phyloP scores from a whole-genome alignment of 2,113 vertebrate genomes.

The Procavia capensis region DNA sequence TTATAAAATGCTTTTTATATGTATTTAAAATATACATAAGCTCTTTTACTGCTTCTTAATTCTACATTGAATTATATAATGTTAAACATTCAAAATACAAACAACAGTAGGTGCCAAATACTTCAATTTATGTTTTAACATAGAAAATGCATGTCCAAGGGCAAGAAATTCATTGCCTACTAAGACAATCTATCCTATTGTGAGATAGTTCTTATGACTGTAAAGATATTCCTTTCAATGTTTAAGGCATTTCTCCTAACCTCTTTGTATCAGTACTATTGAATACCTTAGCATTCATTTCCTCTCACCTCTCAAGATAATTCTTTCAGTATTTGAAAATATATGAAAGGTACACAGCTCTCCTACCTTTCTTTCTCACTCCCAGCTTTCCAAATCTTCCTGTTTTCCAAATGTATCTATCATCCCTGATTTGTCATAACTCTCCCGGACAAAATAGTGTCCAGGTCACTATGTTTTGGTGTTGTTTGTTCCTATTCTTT shows the following conservation, averaged over 20 bases:
- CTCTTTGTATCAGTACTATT: neutral
- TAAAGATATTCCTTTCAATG: neutral
- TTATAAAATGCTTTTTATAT: neutral
- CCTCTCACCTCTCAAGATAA: neutral
- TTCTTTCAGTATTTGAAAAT: slow-evolving; percentile 4
- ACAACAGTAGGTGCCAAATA: neutral
- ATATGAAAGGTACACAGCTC: neutral
- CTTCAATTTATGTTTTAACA: neutral
- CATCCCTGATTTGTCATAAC: neutral
- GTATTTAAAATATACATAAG: slow-evolving; percentile 35
- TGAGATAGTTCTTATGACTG: neutral
- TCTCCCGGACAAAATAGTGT: neutral
- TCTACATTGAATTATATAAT: neutral
- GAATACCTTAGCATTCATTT: neutral
- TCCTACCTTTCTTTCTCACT: neutral
- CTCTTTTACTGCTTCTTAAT: slow-evolving; percentile 11
- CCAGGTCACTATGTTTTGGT: too few species aligned
- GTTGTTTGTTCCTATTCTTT: neutral
- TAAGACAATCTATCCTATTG: neutral
- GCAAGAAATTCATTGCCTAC: neutral
- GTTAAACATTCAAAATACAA: slow-evolving; percentile 36
- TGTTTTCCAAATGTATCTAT: neutral
- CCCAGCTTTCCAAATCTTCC: neutral
- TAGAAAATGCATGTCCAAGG: neutral
- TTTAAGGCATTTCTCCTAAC: neutral